These are phyloP conservation scores for Camponotus floridanus DNA, from an alignment of 1,140 invertebrate genomes.

Conservation along the genomic window DNA sequence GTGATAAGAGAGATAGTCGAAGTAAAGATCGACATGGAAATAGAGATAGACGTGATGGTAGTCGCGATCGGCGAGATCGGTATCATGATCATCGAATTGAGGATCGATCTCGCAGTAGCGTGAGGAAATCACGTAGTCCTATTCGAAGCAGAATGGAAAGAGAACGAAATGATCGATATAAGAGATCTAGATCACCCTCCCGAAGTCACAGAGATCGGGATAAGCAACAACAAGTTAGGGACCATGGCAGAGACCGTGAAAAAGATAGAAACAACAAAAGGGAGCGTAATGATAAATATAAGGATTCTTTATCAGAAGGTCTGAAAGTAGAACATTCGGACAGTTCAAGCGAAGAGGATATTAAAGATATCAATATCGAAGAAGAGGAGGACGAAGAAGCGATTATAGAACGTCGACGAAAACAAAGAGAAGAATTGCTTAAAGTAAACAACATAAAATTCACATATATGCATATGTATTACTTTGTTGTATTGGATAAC, in stretches of 20 bases:
- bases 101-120: constrained; percentile 76
- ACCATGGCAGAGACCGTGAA: constrained; percentile 78
- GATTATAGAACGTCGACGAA: constrained; percentile 96
- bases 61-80: constrained; percentile 77
- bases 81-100: constrained; percentile 77
- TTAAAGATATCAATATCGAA: constrained; percentile 91
- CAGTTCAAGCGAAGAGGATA: constrained; percentile 89
- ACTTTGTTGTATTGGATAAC: neutral
- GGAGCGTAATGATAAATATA: constrained; percentile 89
- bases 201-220: constrained; percentile 81
- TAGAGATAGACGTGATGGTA: constrained; percentile 70
- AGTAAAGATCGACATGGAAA: constrained; percentile 76
- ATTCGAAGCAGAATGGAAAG: constrained; percentile 77
- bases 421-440: constrained; percentile 95
- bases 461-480: neutral
- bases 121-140: constrained; percentile 81
- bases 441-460: constrained; percentile 87
- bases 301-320: constrained; percentile 95
- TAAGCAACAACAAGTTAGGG: constrained; percentile 60
- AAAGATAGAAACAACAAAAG: constrained; percentile 84
- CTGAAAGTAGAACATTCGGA: constrained; percentile 88
- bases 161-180: constrained; percentile 79
- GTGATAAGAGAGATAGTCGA: constrained; percentile 78
- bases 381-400: constrained; percentile 98
- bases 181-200: constrained; percentile 80